A percentile compares a stretch with the other conserved stretches of the same genome.
Conservation (phyloP, 2,797 vertebrate species). For the Luscinia luscinia region DNA sequence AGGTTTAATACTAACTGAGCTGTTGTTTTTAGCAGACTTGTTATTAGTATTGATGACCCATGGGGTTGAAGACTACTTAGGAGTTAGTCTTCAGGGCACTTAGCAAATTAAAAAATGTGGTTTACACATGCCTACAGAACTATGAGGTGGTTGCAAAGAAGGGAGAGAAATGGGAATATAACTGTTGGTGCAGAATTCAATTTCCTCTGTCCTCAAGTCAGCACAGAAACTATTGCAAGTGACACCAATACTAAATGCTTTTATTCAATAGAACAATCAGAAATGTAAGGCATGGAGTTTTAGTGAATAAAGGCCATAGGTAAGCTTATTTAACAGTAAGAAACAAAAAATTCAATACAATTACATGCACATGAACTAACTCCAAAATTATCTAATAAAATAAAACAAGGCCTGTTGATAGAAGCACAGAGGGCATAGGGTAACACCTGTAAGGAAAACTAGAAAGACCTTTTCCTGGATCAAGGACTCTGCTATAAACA, state of each 20-base stretch:
- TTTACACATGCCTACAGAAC: not conserved
- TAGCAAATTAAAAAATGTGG: not conserved
- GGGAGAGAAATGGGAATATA: not conserved
- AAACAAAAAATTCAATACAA: not conserved
- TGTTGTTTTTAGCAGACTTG: not conserved
- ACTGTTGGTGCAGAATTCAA: not conserved
- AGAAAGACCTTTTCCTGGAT: not conserved
- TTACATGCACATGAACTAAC: not conserved
- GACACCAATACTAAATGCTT: not conserved
- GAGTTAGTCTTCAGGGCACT: not conserved
- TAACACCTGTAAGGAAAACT: not conserved
- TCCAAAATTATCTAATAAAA: not conserved
- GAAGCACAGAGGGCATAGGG: not conserved
- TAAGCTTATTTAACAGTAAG: not conserved
- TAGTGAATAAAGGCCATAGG: not conserved
- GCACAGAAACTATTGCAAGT: not conserved
- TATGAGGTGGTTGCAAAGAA: not conserved
- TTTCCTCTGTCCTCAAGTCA: not conserved
- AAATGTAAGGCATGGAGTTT: not conserved
- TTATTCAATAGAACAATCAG: not conserved
- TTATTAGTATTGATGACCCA: conserved; percentile 23
- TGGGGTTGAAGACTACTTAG: not conserved
- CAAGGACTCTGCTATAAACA: not conserved
- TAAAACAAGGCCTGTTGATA: not conserved
- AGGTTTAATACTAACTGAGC: not conserved